Evolutionary conservation across 2,888 invertebrate genomes (phyloP).

Genomic region (Zygothrica quintamaculata): DNA sequence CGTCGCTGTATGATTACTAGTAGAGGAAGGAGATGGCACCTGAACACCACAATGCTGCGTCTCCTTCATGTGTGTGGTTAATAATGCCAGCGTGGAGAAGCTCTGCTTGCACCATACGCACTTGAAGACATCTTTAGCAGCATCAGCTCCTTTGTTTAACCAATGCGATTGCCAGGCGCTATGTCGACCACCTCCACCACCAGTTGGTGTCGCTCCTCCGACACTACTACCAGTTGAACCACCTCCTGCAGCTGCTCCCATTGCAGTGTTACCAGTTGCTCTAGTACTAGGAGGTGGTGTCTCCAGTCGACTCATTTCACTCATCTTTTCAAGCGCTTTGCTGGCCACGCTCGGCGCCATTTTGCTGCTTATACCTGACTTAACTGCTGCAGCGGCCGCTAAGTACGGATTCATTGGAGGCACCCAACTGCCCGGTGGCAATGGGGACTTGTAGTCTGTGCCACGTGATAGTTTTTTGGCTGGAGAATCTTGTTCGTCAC

Average conservation of each 20-base stretch:
- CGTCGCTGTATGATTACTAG: constrained; percentile 1
- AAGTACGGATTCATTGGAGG: constrained; percentile 93
- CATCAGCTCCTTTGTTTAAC: constrained; percentile 97
- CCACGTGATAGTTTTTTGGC: constrained; percentile 88
- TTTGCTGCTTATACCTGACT: constrained; percentile 85
- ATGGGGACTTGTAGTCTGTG: constrained; percentile 88
- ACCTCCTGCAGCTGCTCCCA: constrained; percentile 85
- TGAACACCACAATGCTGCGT: constrained; percentile 97
- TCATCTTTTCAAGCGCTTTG: constrained; percentile 96
- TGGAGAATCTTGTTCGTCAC: constrained; percentile 87
- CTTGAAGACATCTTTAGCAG: constrained; percentile 97
- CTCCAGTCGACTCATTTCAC: constrained; percentile 93
- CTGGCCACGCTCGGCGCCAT: constrained; percentile 92
- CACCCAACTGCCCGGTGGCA: constrained; percentile 88
- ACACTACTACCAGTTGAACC: too few relatives aligned
- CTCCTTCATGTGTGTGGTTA: constrained; percentile 99
- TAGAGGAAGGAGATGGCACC: constrained; percentile 86
- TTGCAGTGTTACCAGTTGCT: constrained; percentile 1
- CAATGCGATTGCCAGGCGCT: constrained; percentile 99
- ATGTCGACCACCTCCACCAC: constrained; percentile 87
- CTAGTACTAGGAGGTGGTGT: constrained; percentile 83
- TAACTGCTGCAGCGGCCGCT: constrained; percentile 91
- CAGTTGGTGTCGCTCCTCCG: constrained; percentile 45
- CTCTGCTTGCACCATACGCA: constrained; percentile 99
- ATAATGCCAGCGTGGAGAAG: constrained; percentile 95